Percentiles rank a stretch among this genome's conserved stretches.
These are phyloP conservation scores for Takifugu rubripes DNA, from an alignment of 2,797 vertebrate species.

Conservation along the genomic window DNA sequence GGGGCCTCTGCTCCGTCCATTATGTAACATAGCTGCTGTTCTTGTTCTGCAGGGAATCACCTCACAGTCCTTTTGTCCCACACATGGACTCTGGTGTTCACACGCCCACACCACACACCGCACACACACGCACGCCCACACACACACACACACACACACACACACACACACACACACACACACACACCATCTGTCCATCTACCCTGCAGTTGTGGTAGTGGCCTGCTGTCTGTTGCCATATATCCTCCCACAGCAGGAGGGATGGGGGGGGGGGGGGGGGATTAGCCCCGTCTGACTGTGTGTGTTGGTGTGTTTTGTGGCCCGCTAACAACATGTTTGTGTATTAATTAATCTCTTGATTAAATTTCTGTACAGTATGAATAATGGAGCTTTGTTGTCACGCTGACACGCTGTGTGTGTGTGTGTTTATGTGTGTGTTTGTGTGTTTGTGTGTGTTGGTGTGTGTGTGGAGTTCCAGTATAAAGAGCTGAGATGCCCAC, in stretches of 20 bases:
- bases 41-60: slow-evolving; percentile 49
- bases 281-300: slow-evolving; percentile 47
- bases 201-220: slow-evolving; percentile 29
- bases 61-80: slow-evolving; percentile 32
- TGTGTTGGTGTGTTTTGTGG: slow-evolving; percentile 40
- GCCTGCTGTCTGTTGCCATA: slow-evolving; percentile 42
- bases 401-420: slow-evolving; percentile 5
- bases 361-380: slow-evolving; percentile 59
- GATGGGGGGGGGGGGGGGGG: slow-evolving; percentile 10
- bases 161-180: slow-evolving; percentile 31
- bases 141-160: slow-evolving; percentile 27
- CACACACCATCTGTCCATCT: slow-evolving; percentile 49
- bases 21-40: slow-evolving; percentile 38
- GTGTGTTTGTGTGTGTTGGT: no score
- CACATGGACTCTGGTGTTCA: slow-evolving; percentile 16
- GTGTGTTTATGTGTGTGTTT: no score
- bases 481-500: no score
- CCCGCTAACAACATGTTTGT: slow-evolving; percentile 52
- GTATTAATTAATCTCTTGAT: slow-evolving; percentile 67
- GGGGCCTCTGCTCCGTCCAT: slow-evolving; percentile 33
- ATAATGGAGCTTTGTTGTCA: slow-evolving; percentile 43
- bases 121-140: slow-evolving; percentile 25
- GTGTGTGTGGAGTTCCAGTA: neutral
- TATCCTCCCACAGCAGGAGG: slow-evolving; percentile 47
- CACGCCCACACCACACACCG: slow-evolving; percentile 27